These are phyloP conservation scores for Atractosteus spatula DNA, from an alignment of 2,113 vertebrate genomes.

Conservation along the genomic window DNA sequence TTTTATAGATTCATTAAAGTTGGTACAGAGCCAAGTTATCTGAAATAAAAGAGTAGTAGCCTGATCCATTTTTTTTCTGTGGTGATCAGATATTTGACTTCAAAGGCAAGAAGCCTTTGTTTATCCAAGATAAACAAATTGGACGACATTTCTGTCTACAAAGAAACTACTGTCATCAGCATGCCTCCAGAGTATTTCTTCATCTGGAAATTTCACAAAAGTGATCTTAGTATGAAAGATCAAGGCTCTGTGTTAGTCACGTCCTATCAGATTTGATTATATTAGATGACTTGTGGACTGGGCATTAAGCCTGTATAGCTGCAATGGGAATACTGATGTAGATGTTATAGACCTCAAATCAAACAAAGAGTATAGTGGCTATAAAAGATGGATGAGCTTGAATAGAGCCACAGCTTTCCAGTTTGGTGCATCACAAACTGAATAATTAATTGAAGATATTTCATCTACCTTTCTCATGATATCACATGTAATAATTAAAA, in stretches of 20 bases:
- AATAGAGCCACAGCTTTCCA: not conserved
- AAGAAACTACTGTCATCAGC: not conserved
- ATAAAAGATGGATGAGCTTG: conserved; percentile 22
- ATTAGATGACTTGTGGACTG: not conserved
- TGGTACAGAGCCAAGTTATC: too few relatives aligned
- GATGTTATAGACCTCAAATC: conserved; percentile 7
- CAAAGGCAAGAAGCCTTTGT: not conserved
- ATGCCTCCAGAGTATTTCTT: not conserved
- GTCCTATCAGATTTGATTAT: conserved; percentile 6
- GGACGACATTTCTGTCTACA: not conserved
- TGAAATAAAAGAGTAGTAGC: too few relatives aligned
- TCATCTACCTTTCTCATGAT: too few relatives aligned
- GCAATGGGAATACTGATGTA: conserved; percentile 12
- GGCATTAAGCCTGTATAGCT: not conserved
- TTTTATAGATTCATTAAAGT: too few relatives aligned
- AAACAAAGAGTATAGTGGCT: conserved; percentile 7
- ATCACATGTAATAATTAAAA: too few relatives aligned
- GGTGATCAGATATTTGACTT: too few relatives aligned
- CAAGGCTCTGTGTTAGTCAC: not conserved
- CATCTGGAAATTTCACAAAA: not conserved
- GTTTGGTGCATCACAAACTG: not conserved
- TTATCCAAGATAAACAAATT: not conserved
- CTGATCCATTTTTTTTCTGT: too few relatives aligned
- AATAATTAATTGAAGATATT: too few relatives aligned
- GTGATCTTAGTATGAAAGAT: not conserved